Evolutionary conservation across 2,113 vertebrate genomes (phyloP).

Genomic region (Brienomyrus brachyistius): DNA sequence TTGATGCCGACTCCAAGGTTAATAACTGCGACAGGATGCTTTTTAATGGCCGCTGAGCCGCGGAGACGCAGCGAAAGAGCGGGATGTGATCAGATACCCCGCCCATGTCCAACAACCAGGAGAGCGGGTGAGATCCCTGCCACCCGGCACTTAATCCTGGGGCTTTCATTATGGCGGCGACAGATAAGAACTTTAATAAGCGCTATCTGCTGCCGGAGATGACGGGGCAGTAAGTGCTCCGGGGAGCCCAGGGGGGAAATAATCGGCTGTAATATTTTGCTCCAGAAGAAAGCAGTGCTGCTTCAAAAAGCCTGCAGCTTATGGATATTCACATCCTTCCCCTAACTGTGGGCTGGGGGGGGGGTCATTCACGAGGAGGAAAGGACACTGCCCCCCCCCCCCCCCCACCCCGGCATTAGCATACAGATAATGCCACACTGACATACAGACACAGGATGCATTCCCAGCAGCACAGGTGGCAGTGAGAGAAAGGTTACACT

Average conservation of each 20-base stretch:
- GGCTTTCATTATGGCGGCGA: conserved; percentile 59
- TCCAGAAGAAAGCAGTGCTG: conserved; percentile 41
- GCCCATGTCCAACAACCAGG: neutral
- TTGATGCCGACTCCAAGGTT: neutral
- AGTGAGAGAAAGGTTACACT: neutral
- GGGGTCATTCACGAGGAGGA: conserved; percentile 14
- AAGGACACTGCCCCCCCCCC: neutral
- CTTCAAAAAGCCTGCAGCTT: conserved; percentile 32
- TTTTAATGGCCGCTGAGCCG: neutral
- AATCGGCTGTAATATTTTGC: conserved; percentile 57
- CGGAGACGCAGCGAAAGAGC: neutral
- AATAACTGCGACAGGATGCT: neutral
- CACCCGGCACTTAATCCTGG: conserved; percentile 40
- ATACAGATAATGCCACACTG: conserved; percentile 31
- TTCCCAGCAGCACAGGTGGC: neutral
- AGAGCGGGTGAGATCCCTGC: conserved; percentile 19
- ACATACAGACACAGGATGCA: neutral
- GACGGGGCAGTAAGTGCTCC: conserved; percentile 45
- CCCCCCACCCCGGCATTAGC: conserved; percentile 23
- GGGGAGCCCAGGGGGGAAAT: conserved; percentile 51
- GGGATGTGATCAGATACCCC: neutral
- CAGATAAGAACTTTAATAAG: conserved; percentile 93
- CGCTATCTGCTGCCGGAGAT: conserved; percentile 57
- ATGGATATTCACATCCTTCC: conserved; percentile 28
- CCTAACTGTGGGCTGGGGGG: conserved; percentile 22